Evolutionary conservation across 2,797 vertebrate genomes (phyloP), one percentile per base, ranked within the genome.

Genomic region (Eleutherodactylus coqui): DNA sequence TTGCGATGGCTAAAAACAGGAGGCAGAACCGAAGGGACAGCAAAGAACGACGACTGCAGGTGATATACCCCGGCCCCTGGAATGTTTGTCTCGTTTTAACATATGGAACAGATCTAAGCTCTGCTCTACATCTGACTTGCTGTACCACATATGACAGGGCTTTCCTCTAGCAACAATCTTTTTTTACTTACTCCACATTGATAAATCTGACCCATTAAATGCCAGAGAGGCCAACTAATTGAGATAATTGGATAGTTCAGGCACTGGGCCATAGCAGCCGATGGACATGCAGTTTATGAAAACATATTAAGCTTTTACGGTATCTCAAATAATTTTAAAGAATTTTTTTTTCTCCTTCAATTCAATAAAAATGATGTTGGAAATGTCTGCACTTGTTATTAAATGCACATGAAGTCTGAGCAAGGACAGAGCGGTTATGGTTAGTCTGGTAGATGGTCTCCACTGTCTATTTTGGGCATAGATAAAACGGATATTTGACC

Each of bases 341-440:
- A 19, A 14, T 34, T 81, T 45, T 80, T 80, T 72, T 53, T 53
- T 32, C 36, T 32, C 49, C 9, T 8, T 8, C 43, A 45, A 45
- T 51, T n/a, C 49, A 82, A 82, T 82, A 82, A 73, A 82, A 72
- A 72, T 45, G 24, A 69, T 53, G 67, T 70, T 72, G 34, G 36
- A 41, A 70, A 51, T 3, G 32, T 82, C 49, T 43, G 4, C 5
- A 21, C 16, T 27, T n/a, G 55, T 69, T 79, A 29, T 43, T 32
- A 16, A 21, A 27, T 80, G 19, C 3, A 32, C 51, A 29, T 69
- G 17, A 67, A 7, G 19, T 67, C n/a, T n/a, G n/a, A n/a, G n/a
- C n/a, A n/a, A n/a, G n/a, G n/a, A n/a, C n/a, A n/a, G n/a, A n/a
- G n/a, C n/a, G n/a, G n/a, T n/a, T n/a, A n/a, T n/a, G n/a, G n/a